Conservation (phyloP, 2,113 vertebrate genomes). For the Ranitomeya variabilis region DNA sequence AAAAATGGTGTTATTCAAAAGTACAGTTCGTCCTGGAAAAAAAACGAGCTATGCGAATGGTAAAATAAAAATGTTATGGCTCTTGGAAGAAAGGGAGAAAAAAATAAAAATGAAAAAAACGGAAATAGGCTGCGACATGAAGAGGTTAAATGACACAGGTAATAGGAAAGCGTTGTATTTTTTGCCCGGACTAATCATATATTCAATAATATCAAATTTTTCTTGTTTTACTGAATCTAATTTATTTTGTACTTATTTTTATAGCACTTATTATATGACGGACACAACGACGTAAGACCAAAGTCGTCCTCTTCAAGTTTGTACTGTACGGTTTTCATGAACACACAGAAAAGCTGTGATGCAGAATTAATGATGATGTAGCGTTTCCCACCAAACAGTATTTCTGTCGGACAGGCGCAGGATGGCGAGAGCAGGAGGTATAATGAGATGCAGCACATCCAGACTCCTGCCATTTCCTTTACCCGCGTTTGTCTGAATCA, state of each 20-base stretch:
- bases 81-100: too few relatives aligned
- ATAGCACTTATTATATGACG: background rate
- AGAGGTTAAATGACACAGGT: too few relatives aligned
- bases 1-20: too few relatives aligned
- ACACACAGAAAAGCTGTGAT: background rate
- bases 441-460: constrained; percentile 24
- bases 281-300: background rate
- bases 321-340: background rate
- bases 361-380: constrained; percentile 20
- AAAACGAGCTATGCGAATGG: too few relatives aligned
- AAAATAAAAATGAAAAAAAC: too few relatives aligned
- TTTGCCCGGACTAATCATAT: background rate
- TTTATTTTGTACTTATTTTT: background rate
- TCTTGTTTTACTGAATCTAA: background rate
- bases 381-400: constrained; percentile 7
- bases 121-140: too few relatives aligned
- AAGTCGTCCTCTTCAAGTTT: background rate
- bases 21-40: too few relatives aligned
- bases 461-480: constrained; percentile 30
- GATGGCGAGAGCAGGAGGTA: background rate
- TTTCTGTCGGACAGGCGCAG: background rate
- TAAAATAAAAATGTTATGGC: too few relatives aligned
- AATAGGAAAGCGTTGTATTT: too few relatives aligned
- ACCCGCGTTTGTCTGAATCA: constrained; percentile 42
- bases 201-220: background rate